These are phyloP conservation scores for Didymodactylos carnosus DNA, from an alignment of 2,888 invertebrate genomes.

Conservation along the genomic window DNA sequence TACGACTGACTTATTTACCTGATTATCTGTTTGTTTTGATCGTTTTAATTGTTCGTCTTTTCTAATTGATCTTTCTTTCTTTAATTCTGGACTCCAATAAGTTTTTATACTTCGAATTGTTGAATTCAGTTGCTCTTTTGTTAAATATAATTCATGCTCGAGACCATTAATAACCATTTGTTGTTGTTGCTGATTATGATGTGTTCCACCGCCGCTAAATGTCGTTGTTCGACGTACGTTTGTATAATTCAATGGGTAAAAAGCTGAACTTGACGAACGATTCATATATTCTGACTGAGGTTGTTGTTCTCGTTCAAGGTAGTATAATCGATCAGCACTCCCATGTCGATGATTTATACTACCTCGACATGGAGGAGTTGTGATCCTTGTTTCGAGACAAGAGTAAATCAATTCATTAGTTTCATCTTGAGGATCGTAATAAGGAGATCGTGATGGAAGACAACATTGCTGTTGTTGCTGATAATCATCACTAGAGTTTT, in stretches of 20 bases:
- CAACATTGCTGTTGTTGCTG: neutral
- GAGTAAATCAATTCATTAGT: neutral
- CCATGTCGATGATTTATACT: neutral
- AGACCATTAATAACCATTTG: neutral
- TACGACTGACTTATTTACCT: neutral
- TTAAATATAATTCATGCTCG: neutral
- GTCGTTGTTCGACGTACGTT: neutral
- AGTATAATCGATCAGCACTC: neutral
- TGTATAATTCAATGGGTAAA: neutral
- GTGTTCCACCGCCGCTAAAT: too few species aligned
- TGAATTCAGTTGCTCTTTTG: conserved; percentile 5
- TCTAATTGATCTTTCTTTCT: conserved; percentile 80
- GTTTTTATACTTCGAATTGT: conserved; percentile 64
- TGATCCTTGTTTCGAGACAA: too few species aligned
- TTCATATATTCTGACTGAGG: neutral
- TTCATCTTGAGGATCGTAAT: neutral
- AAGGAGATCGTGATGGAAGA: neutral
- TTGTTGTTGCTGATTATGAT: neutral
- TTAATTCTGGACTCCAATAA: conserved; percentile 98
- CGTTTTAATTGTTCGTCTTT: conserved; percentile 47
- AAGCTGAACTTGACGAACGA: neutral
- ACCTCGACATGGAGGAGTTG: neutral
- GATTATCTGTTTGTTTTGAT: neutral
- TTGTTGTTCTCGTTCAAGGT: too few species aligned
- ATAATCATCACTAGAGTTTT: neutral